A percentile compares a stretch with the other conserved stretches of the same genome.
Evolutionary conservation across 2,797 vertebrate species (phyloP).

Genomic region (Salmo trutta): DNA sequence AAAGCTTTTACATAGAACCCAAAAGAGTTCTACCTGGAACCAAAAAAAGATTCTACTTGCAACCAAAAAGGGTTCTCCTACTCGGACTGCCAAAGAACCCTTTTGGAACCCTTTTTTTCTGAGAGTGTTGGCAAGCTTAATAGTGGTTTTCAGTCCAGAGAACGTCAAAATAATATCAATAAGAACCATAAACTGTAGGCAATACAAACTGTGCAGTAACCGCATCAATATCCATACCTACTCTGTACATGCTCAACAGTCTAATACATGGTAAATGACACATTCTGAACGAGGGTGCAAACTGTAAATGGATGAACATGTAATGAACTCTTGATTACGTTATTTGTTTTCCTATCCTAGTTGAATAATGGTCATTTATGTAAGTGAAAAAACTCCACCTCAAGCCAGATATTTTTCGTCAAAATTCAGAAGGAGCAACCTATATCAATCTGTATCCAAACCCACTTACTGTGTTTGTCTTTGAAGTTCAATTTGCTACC

Average conservation of each 20-base stretch:
- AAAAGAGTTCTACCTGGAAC: too few species aligned
- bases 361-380: background rate
- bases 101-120: too few species aligned
- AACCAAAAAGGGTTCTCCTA: too few species aligned
- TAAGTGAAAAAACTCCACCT: background rate
- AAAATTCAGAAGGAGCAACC: background rate
- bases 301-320: background rate
- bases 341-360: background rate
- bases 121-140: too few species aligned
- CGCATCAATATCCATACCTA: background rate
- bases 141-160: too few species aligned
- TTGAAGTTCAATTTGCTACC: constrained; percentile 6
- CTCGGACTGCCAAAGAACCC: too few species aligned
- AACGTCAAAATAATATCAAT: too few species aligned
- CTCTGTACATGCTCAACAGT: background rate
- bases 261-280: background rate
- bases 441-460: background rate
- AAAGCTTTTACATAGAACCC: too few species aligned
- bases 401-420: background rate
- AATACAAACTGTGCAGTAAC: background rate
- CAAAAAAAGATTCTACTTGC: too few species aligned
- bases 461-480: constrained; percentile 5
- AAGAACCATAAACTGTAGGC: too few species aligned
- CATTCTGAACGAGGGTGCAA: background rate
- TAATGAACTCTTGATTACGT: background rate